Conservation (phyloP, 2,113 vertebrate genomes). For the Amblyornis subalaris region DNA sequence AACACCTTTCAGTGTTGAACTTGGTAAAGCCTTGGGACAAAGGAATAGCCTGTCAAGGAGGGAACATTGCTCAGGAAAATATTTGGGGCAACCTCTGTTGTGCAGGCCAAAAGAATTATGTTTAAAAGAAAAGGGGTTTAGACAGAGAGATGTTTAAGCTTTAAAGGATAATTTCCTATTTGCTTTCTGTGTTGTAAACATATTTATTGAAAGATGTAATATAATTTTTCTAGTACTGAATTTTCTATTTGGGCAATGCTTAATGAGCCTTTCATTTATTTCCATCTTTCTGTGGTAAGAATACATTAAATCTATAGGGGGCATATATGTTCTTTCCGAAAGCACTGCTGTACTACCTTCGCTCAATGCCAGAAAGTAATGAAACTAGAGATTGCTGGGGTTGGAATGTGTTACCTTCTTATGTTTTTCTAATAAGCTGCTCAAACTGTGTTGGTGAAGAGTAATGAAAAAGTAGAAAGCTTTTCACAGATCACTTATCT, state of each 20-base stretch:
- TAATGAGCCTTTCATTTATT: background rate
- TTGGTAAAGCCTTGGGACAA: background rate
- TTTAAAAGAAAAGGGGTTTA: background rate
- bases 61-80: background rate
- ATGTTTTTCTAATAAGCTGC: slow-evolving; percentile 63
- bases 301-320: slow-evolving; percentile 19
- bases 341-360: background rate
- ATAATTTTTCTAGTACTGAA: background rate
- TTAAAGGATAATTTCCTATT: background rate
- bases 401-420: slow-evolving; percentile 47
- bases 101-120: background rate
- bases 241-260: background rate
- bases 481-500: slow-evolving; percentile 62
- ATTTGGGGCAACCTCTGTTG: background rate
- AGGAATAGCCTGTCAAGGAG: background rate
- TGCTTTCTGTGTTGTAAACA: background rate
- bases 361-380: slow-evolving; percentile 34
- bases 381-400: slow-evolving; percentile 8
- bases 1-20: background rate
- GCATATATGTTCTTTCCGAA: slow-evolving; percentile 15
- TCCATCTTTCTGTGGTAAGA: background rate
- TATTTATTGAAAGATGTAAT: background rate
- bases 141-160: background rate
- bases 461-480: slow-evolving; percentile 43
- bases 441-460: slow-evolving; percentile 28